Evolutionary conservation across 2,113 vertebrate species (phyloP), one percentile per base, ranked within the genome.

Genomic region (Menura novaehollandiae): DNA sequence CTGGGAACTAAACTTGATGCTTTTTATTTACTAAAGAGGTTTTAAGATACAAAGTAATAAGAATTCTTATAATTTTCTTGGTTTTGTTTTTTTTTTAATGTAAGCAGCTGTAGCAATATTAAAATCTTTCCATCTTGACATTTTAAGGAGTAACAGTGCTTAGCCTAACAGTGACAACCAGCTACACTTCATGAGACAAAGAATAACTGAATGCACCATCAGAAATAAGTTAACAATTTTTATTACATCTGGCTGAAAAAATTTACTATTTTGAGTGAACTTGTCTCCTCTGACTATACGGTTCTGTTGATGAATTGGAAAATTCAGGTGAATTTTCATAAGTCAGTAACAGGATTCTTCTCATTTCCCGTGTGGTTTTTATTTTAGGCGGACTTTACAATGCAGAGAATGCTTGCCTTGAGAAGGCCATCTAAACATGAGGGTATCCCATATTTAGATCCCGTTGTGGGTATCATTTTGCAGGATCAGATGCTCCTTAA

Each of bases 21-120:
- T 88, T 58, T 51, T 82, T 84, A 81, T 96, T 96, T 81, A 85
- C 83, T 91, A 82, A 97, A 94, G 44, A 87, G 78, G 71, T 74
- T 93, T 93, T 72, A 72, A 94, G 68, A 87, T 97, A 32, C 66
- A 94, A 35, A 77, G 39, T 89, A 89, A 82, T 68, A 71, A 66
- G 39, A 92, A 85, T 95, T 94, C 35, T 96, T 96, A 90, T 67
- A 47, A 77, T 33, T 17, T 64, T 85, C 16, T 69, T 93, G 49
- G 5, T 2, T 73, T 75, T 72, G 78, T 4, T 35, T 62, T 59
- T 59, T 1, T 74, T 95, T 77, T 52, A 90, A 39, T 66, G 59
- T n/a, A 51, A 78, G n/a, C 93, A 89, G 46, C 74, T 88, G 12
- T 77, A 58, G 37, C 9, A 1, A 76, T 94, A 93, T 86, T 32